Evolutionary conservation across 1,140 invertebrate genomes (phyloP).

Genomic region (Bombus sibiricus): DNA sequence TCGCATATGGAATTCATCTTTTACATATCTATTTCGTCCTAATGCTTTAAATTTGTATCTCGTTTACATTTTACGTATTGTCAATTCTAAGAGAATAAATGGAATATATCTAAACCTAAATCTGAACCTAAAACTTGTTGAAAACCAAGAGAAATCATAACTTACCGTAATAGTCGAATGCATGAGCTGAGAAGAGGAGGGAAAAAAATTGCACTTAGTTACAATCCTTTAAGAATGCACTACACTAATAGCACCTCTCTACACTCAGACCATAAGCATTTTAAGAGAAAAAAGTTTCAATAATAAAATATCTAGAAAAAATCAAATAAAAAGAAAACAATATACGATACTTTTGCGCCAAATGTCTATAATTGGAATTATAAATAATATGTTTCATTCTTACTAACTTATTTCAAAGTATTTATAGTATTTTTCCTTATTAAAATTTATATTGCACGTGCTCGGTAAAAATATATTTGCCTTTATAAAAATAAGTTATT

Average conservation of each 20-base stretch:
- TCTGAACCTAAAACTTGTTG: slow-evolving; percentile 70
- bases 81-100: slow-evolving; percentile 39
- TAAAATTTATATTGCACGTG: background rate
- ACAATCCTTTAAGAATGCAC: slow-evolving; percentile 77
- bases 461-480: background rate
- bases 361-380: background rate
- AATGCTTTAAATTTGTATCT: background rate
- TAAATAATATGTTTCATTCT: background rate
- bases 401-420: slow-evolving; percentile 10
- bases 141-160: slow-evolving; percentile 89
- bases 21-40: slow-evolving; percentile 6
- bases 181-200: slow-evolving; percentile 93
- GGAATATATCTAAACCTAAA: slow-evolving; percentile 64
- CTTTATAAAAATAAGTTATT: slow-evolving; percentile 8
- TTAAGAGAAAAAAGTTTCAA: slow-evolving; percentile 15
- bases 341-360: slow-evolving; percentile 2
- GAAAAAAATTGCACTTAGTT: slow-evolving; percentile 85
- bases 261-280: slow-evolving; percentile 74
- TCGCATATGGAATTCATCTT: slow-evolving; percentile 35
- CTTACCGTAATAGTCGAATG: slow-evolving; percentile 99
- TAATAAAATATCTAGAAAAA: slow-evolving; percentile 20
- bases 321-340: background rate
- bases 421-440: background rate
- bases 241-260: slow-evolving; percentile 75
- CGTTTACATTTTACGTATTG: slow-evolving; percentile 25